Evolutionary conservation across 35 echinoderm and acorn worm genomes (phyloP).

Genomic region (Chiridota heheva): DNA sequence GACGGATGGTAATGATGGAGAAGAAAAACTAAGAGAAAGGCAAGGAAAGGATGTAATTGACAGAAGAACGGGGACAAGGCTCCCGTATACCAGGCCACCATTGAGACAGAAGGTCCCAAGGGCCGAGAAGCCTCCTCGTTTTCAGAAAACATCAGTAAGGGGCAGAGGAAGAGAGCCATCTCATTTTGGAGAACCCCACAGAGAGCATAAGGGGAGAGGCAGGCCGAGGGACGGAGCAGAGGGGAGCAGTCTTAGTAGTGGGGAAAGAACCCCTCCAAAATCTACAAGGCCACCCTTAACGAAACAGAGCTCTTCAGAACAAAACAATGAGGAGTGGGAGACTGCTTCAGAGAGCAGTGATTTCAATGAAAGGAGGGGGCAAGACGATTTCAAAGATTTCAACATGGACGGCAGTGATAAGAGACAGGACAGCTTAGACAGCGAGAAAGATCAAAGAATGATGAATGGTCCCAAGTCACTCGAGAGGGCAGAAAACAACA

Average conservation of each 20-base stretch:
- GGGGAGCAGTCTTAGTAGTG: slow-evolving; percentile 58
- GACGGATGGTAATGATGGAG: slow-evolving; percentile 22
- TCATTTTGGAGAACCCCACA: neutral
- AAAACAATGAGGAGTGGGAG: slow-evolving; percentile 98
- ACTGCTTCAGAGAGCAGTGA: slow-evolving; percentile 99
- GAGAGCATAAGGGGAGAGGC: slow-evolving; percentile 8
- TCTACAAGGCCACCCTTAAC: slow-evolving; percentile 48
- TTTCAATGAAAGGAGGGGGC: slow-evolving; percentile 83
- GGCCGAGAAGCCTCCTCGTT: slow-evolving; percentile 81
- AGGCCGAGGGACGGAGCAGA: slow-evolving; percentile 8
- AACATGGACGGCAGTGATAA: slow-evolving; percentile 31
- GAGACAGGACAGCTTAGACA: slow-evolving; percentile 18
- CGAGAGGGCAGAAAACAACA: slow-evolving; percentile 9
- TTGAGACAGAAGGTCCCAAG: slow-evolving; percentile 44
- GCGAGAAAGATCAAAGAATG: slow-evolving; percentile 33
- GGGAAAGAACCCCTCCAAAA: slow-evolving; percentile 51
- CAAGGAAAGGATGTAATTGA: slow-evolving; percentile 10
- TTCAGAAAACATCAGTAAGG: slow-evolving; percentile 66
- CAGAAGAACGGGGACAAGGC: slow-evolving; percentile 15
- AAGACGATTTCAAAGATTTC: slow-evolving; percentile 16
- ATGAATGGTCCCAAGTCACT: slow-evolving; percentile 37
- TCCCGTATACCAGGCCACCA: neutral
- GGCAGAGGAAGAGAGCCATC: slow-evolving; percentile 59
- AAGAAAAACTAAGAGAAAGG: slow-evolving; percentile 24
- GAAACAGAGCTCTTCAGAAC: slow-evolving; percentile 89